Conservation (phyloP, 2,113 vertebrate genomes). For the Lasiurus borealis region DNA sequence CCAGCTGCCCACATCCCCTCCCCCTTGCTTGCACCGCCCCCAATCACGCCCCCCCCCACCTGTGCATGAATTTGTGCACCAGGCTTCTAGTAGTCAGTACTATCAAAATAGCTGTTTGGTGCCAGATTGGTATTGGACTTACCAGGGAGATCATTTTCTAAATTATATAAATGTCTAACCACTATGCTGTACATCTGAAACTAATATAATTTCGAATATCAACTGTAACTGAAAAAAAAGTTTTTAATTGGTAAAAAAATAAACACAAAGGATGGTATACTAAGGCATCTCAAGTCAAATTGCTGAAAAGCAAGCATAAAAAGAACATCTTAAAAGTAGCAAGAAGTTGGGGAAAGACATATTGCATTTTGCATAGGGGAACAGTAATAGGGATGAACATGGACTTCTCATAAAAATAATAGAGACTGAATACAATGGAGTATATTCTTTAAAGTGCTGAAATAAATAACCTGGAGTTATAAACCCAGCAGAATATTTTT, state of each 20-base stretch:
- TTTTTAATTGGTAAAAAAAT: neutral
- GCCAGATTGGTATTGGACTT: neutral
- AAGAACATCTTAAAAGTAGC: conserved; percentile 1
- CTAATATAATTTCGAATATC: neutral
- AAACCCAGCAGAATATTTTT: conserved; percentile 3
- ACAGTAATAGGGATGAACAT: neutral
- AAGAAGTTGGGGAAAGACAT: neutral
- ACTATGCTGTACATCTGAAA: neutral
- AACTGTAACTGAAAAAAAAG: neutral
- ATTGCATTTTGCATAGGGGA: neutral
- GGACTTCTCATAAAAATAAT: neutral
- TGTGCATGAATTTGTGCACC: too few species aligned
- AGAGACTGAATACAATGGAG: neutral
- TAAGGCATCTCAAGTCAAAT: neutral
- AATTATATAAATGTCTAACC: neutral
- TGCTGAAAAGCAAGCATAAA: conserved; percentile 11
- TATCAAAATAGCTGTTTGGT: neutral
- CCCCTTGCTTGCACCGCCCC: too few species aligned
- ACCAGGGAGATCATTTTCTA: neutral
- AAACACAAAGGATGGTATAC: neutral
- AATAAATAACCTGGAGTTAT: conserved; percentile 1
- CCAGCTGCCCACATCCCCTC: too few species aligned
- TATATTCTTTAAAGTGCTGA: neutral
- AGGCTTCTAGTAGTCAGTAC: neutral
- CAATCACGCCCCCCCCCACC: too few species aligned